These are phyloP conservation scores for Epinotia bilunana DNA, from an alignment of 2,888 invertebrate species.

Conservation along the genomic window DNA sequence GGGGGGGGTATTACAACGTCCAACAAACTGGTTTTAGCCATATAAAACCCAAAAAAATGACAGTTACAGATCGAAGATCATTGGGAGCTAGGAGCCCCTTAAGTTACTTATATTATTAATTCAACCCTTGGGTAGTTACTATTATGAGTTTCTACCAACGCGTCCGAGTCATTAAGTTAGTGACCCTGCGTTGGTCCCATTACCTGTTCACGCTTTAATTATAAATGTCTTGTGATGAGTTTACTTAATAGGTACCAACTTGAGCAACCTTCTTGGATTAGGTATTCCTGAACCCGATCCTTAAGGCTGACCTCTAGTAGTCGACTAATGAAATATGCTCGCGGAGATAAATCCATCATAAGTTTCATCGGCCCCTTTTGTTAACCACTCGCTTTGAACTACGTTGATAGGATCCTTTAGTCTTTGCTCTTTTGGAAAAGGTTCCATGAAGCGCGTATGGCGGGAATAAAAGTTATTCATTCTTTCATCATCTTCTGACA, in stretches of 20 bases:
- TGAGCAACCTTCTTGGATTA: slow-evolving; percentile 40
- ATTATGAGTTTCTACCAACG: neutral
- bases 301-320: slow-evolving; percentile 19
- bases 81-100: no score
- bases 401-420: neutral
- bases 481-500: neutral
- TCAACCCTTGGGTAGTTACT: neutral
- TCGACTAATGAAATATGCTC: slow-evolving; percentile 19
- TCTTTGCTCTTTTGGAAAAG: neutral
- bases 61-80: no score
- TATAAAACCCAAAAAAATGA: no score
- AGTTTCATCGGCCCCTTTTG: neutral
- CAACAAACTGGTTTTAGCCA: no score
- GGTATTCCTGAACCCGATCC: slow-evolving; percentile 43
- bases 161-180: slow-evolving; percentile 15
- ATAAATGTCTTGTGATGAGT: slow-evolving; percentile 48
- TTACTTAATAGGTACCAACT: slow-evolving; percentile 45
- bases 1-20: no score
- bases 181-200: slow-evolving; percentile 42
- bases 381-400: slow-evolving; percentile 9
- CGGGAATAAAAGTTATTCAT: no score
- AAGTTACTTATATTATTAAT: neutral
- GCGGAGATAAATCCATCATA: neutral
- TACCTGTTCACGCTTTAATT: slow-evolving; percentile 44
- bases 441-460: neutral